A percentile compares a stretch with the other conserved stretches of the same genome.
These are phyloP conservation scores for Manduca sexta DNA, from an alignment of 1,140 invertebrate genomes.

Conservation along the genomic window DNA sequence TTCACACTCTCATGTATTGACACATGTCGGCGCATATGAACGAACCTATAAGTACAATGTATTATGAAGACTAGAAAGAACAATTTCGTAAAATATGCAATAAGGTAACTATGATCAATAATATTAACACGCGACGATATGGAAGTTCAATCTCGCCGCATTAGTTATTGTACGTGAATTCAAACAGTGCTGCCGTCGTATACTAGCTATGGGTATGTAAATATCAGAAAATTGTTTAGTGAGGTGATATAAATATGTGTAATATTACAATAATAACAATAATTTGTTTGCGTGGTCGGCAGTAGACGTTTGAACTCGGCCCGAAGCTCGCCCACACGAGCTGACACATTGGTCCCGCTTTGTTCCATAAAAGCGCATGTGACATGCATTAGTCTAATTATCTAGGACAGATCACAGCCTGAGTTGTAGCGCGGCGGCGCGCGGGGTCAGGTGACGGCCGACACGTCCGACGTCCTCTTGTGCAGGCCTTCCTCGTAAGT, in stretches of 20 bases:
- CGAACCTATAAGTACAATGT: constrained; percentile 7
- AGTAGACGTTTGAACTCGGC: background rate
- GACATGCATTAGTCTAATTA: constrained; percentile 43
- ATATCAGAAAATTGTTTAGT: too few species aligned
- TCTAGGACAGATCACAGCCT: constrained; percentile 67
- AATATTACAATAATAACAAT: background rate
- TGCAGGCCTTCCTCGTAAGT: constrained; percentile 62
- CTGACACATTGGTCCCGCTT: constrained; percentile 55
- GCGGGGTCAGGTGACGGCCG: constrained; percentile 57
- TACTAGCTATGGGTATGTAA: constrained; percentile 5
- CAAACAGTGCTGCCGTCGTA: too few species aligned
- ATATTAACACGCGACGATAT: too few species aligned
- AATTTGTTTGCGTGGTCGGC: constrained; percentile 26
- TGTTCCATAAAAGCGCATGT: constrained; percentile 48
- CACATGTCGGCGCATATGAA: background rate
- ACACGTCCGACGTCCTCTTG: constrained; percentile 43
- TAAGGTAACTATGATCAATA: background rate
- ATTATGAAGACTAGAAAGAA: constrained; percentile 14
- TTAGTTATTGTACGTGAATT: too few species aligned
- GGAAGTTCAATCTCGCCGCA: too few species aligned
- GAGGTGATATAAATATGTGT: background rate
- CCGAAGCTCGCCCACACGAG: background rate
- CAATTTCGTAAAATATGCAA: constrained; percentile 4
- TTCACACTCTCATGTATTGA: too few species aligned
- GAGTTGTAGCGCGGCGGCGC: constrained; percentile 22